phyloP scores from a whole-genome alignment of 2,113 vertebrate species.

The Noctilio leporinus region DNA sequence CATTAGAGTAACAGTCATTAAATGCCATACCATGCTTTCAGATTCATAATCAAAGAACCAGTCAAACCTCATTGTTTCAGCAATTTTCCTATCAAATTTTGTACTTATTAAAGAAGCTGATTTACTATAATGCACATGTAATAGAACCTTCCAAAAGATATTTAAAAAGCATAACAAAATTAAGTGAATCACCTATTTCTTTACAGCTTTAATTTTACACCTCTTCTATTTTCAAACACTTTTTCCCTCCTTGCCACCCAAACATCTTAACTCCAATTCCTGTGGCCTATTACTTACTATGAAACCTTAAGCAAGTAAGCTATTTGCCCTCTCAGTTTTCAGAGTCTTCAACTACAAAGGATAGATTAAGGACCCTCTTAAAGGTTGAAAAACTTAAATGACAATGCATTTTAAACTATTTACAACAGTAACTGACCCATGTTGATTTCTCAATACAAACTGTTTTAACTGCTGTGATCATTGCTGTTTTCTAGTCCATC shows the following conservation, averaged over 20 bases:
- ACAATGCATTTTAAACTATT: background rate
- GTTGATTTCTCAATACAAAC: background rate
- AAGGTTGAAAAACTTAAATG: slow-evolving; percentile 6
- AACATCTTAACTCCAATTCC: background rate
- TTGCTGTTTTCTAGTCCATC: background rate
- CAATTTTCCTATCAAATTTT: slow-evolving; percentile 22
- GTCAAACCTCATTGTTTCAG: background rate
- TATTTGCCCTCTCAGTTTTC: background rate
- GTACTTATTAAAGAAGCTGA: background rate
- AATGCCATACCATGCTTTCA: slow-evolving; percentile 31
- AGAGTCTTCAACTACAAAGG: slow-evolving; percentile 19
- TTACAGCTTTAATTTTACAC: background rate
- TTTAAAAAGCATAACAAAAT: background rate
- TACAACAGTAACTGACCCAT: background rate
- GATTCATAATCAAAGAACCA: slow-evolving; percentile 26
- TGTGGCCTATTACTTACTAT: background rate
- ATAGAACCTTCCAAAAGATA: background rate
- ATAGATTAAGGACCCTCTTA: slow-evolving; percentile 3
- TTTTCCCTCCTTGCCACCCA: background rate
- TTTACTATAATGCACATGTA: slow-evolving; percentile 1
- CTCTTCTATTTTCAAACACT: slow-evolving; percentile 27
- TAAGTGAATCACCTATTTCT: slow-evolving; percentile 26
- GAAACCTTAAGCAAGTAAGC: slow-evolving; percentile 25
- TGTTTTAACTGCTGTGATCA: background rate
- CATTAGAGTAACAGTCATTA: slow-evolving; percentile 1